phyloP scores from a whole-genome alignment of 1,140 invertebrate species.

The Caenorhabditis latens region DNA sequence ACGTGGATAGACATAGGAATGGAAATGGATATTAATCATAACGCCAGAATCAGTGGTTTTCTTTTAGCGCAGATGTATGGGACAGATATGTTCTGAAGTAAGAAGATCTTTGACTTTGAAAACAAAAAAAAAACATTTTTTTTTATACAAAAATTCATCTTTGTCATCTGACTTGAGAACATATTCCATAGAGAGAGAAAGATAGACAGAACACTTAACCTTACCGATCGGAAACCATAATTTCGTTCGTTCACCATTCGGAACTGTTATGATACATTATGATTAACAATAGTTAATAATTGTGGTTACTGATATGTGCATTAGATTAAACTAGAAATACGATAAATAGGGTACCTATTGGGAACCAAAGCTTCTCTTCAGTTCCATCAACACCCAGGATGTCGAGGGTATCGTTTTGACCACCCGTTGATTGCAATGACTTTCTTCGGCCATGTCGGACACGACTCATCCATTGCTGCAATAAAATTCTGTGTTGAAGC shows the following conservation, averaged over 20 bases:
- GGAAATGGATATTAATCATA: conserved; percentile 5
- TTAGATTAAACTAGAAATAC: background rate
- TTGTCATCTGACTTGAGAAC: background rate
- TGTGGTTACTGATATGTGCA: background rate
- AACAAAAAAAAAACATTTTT: background rate
- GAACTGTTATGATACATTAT: conserved; percentile 44
- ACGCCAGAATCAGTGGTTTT: conserved; percentile 33
- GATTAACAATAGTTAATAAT: background rate
- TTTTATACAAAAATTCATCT: background rate
- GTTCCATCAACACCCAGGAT: conserved; percentile 73
- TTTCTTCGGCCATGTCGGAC: conserved; percentile 73
- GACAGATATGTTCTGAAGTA: background rate
- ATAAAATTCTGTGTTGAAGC: conserved; percentile 38
- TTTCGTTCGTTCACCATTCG: conserved; percentile 52
- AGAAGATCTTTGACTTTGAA: background rate
- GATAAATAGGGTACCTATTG: conserved; percentile 68
- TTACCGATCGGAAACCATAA: conserved; percentile 52
- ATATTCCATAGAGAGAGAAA: background rate
- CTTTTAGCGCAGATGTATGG: background rate
- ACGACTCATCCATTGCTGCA: conserved; percentile 69
- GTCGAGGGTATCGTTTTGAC: conserved; percentile 71
- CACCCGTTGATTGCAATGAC: conserved; percentile 74
- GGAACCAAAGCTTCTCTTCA: conserved; percentile 77
- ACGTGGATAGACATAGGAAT: conserved; percentile 20
- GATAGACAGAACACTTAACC: conserved; percentile 39